Conservation (phyloP, 2,888 invertebrate genomes). For the Tridacna crocea region DNA sequence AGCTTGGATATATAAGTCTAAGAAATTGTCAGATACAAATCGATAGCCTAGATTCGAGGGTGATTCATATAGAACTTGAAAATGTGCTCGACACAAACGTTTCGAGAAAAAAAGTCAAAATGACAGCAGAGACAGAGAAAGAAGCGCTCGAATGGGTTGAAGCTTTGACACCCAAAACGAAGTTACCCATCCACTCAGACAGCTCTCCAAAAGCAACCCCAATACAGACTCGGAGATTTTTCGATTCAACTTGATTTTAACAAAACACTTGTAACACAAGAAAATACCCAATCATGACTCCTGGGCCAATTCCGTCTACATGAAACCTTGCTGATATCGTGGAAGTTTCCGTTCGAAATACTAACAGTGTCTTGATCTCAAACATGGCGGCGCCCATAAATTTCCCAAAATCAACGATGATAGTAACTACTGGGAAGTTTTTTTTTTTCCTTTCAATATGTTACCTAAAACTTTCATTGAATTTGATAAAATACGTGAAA, state of each 20-base stretch:
- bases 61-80: not conserved
- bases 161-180: conserved; percentile 4
- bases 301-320: too few relatives aligned
- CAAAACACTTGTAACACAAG: too few relatives aligned
- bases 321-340: too few relatives aligned
- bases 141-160: conserved; percentile 18
- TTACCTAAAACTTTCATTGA: too few relatives aligned
- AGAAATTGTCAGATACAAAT: conserved; percentile 9
- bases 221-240: not conserved
- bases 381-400: too few relatives aligned
- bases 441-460: too few relatives aligned
- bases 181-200: not conserved
- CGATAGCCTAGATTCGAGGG: not conserved
- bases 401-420: too few relatives aligned
- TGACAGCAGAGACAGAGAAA: not conserved
- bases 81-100: not conserved
- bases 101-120: not conserved
- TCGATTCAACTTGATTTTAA: not conserved
- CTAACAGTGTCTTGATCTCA: too few relatives aligned
- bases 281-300: too few relatives aligned
- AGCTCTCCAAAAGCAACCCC: not conserved
- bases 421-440: too few relatives aligned
- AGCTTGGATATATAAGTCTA: conserved; percentile 23
- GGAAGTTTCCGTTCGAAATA: too few relatives aligned
- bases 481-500: too few relatives aligned